Percentiles rank a stretch among this genome's conserved stretches.
Conservation (phyloP, 1,140 invertebrate species). For the Drosophila santomea region DNA sequence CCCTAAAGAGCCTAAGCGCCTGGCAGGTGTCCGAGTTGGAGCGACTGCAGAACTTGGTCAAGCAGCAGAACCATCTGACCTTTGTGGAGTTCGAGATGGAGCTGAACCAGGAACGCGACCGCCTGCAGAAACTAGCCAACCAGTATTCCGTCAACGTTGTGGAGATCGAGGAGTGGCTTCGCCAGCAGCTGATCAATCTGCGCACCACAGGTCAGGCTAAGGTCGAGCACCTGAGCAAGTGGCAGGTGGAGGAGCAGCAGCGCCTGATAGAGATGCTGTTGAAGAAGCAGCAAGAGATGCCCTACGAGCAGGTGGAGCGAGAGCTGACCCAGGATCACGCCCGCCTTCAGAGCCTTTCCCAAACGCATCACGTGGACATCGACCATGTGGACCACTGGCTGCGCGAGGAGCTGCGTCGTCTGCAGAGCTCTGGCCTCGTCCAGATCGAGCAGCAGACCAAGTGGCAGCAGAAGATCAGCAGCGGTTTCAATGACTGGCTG, state of each 20-base stretch:
- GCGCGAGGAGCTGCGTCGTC: conserved; percentile 63
- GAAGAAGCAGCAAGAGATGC: conserved; percentile 72
- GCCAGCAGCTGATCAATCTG: conserved; percentile 74
- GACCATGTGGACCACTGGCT: conserved; percentile 79
- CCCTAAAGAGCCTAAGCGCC: conserved; percentile 59
- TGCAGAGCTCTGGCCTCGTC: conserved; percentile 70
- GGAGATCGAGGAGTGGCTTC: conserved; percentile 75
- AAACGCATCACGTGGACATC: conserved; percentile 73
- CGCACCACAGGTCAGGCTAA: conserved; percentile 70
- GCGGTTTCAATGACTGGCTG: conserved; percentile 67
- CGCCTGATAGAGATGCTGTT: conserved; percentile 71
- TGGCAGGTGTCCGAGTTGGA: conserved; percentile 75
- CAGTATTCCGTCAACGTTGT: conserved; percentile 77
- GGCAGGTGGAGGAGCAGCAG: conserved; percentile 76
- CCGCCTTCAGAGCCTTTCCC: conserved; percentile 61
- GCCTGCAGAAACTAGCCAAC: conserved; percentile 64
- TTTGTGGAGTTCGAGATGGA: conserved; percentile 77
- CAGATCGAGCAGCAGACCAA: conserved; percentile 71
- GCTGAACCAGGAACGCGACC: conserved; percentile 68
- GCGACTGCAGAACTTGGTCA: conserved; percentile 66
- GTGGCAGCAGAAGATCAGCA: conserved; percentile 73
- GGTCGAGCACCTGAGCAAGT: conserved; percentile 72
- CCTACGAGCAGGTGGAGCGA: conserved; percentile 66
- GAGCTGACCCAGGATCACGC: conserved; percentile 64
- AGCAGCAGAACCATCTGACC: conserved; percentile 71